Percentiles rank a stretch among this genome's conserved stretches.
phyloP scores from a whole-genome alignment of 2,797 vertebrate species.

The Linurgus olivaceus region DNA sequence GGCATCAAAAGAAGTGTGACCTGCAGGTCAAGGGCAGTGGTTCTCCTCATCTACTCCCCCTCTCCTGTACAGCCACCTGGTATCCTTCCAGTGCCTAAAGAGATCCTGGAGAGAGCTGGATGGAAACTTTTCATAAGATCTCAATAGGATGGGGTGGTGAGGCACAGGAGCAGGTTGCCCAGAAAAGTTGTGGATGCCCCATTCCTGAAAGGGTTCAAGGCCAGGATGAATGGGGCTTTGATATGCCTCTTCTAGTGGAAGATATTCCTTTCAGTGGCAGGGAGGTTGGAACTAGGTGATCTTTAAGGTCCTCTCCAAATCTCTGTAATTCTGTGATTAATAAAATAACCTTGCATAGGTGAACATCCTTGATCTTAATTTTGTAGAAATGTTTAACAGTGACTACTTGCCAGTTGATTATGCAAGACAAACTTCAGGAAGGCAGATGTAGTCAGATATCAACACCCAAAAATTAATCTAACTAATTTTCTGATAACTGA shows the following conservation, averaged over 20 bases:
- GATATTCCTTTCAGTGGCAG: not conserved
- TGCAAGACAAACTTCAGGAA: not conserved
- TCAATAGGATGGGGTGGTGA: not conserved
- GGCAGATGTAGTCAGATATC: not conserved
- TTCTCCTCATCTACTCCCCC: not conserved
- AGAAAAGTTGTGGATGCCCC: not conserved
- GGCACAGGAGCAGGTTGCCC: too few species aligned
- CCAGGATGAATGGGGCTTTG: not conserved
- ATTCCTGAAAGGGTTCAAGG: not conserved
- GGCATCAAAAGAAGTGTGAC: not conserved
- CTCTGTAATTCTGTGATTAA: not conserved
- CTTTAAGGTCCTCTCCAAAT: not conserved
- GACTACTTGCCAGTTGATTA: not conserved
- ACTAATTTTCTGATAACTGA: not conserved
- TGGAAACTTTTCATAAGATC: fast-evolving
- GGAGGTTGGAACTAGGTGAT: not conserved
- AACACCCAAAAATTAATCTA: not conserved
- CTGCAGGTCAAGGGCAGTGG: too few species aligned
- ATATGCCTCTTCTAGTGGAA: not conserved
- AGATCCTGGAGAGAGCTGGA: not conserved
- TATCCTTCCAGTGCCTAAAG: not conserved
- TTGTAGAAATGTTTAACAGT: not conserved
- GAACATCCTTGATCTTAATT: not conserved
- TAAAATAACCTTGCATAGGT: not conserved
- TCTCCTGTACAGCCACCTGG: fast-evolving